Percentiles rank a stretch among this genome's conserved stretches.
Evolutionary conservation across 2,888 invertebrate species (phyloP).

Genomic region (Physocephala rufipes): DNA sequence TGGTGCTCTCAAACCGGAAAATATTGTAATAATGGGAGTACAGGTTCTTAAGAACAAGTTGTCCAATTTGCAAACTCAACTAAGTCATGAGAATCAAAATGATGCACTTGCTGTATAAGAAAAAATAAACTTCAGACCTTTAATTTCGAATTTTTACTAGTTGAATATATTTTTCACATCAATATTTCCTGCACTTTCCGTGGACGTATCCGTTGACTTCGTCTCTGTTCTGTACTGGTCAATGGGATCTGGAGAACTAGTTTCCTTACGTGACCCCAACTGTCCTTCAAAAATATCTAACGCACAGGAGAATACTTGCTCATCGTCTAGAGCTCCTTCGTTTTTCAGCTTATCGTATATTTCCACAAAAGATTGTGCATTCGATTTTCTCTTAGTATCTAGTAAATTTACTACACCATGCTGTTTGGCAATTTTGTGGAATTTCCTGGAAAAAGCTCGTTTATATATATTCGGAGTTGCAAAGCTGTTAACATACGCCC

Average conservation of each 20-base stretch:
- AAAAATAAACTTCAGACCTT: neutral
- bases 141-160: neutral
- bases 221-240: neutral
- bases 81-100: constrained; percentile 86
- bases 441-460: constrained; percentile 69
- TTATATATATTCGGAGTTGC: neutral
- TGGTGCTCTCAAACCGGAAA: constrained; percentile 94
- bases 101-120: constrained; percentile 76
- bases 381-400: constrained; percentile 57
- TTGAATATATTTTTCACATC: neutral
- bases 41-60: constrained; percentile 93
- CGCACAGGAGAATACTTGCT: constrained; percentile 67
- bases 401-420: constrained; percentile 69
- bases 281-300: constrained; percentile 65
- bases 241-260: neutral
- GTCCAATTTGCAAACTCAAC: constrained; percentile 91
- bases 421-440: constrained; percentile 71
- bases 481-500: constrained; percentile 74
- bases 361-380: constrained; percentile 71
- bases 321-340: constrained; percentile 69
- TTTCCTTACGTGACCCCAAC: neutral
- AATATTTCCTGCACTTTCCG: neutral
- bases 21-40: constrained; percentile 95
- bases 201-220: neutral
- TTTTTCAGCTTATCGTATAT: constrained; percentile 71